These are phyloP conservation scores for Charadrius vociferus DNA, from an alignment of 2,113 vertebrate species.

Conservation along the genomic window DNA sequence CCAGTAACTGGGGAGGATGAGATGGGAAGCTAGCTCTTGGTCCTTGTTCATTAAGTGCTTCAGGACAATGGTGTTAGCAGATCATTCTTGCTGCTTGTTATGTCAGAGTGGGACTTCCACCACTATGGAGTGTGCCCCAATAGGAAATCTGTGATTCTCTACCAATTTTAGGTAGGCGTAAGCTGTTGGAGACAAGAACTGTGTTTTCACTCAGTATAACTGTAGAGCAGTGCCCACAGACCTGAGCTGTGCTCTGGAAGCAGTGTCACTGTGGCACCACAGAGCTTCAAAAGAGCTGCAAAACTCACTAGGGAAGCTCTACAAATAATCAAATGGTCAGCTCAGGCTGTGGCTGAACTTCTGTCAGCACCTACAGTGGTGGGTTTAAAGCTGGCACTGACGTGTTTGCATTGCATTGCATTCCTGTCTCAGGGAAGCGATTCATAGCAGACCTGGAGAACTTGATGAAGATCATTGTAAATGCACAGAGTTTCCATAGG, in stretches of 20 bases:
- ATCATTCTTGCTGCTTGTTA: not conserved
- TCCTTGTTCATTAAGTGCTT: not conserved
- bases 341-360: not conserved
- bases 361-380: not conserved
- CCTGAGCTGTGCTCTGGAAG: not conserved
- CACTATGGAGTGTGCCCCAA: not conserved
- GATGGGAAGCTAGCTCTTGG: not conserved
- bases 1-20: not conserved
- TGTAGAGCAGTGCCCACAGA: not conserved
- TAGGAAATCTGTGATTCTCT: not conserved
- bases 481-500: not conserved
- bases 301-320: not conserved
- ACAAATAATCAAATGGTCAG: not conserved
- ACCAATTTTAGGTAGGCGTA: not conserved
- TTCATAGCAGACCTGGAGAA: not conserved
- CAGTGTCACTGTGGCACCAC: not conserved
- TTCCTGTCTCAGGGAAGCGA: not conserved
- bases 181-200: not conserved
- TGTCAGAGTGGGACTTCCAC: not conserved
- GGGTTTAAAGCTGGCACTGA: not conserved
- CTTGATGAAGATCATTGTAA: not conserved
- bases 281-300: not conserved
- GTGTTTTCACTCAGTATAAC: not conserved
- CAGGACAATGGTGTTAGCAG: not conserved
- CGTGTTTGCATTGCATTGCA: not conserved